Evolutionary conservation across 2,888 invertebrate genomes (phyloP), one percentile per base, ranked within the genome.

Genomic region (Drosophila meridiana): DNA sequence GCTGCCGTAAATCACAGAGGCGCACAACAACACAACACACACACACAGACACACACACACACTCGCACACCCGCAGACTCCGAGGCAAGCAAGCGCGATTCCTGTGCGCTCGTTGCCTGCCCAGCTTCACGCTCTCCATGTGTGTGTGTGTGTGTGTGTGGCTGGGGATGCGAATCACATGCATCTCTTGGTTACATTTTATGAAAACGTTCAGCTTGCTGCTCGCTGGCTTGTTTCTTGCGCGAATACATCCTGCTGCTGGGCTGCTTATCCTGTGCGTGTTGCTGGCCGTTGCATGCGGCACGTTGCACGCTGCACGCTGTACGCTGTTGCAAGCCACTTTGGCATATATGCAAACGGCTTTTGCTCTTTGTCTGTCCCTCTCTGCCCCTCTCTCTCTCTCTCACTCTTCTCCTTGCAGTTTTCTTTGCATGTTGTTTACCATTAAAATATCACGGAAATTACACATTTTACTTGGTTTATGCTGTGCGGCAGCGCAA

Each of bases 1-100:
- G 90, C 78, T 86, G 82, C 80, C 91, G 91, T 90, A 90, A 90
- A 91, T 91, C 90, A 90, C 91, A 87, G 91, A 83, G 75, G 73
- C 89, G 82, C 87, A 81, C 87, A 80, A 60, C 69, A 69, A 28
- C 45, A 66, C 13, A 13, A 40, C 14, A 56, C 45, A 64, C 55
- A 64, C 36, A 52, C 40, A 71, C 61, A 61, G 53, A 62, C 38
- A 60, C 38, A 56, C 34, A 52, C n/a, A 69, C 57, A 59, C 43
- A 59, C 14, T 50, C 34, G 60, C 58, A 76, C 59, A 73, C 69
- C 70, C 74, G 87, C 66, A 76, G 65, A 63, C 72, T 61, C 55
- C 55, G 63, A 63, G 64, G 75, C 67, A 73, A 70, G 85, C 69
- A 70, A 69, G 74, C 71, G 71, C 75, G 69, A 68, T 74, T 87